Percentiles rank a stretch among this genome's conserved stretches.
These are phyloP conservation scores for Diplodus puntazzo DNA, from an alignment of 2,797 vertebrate species.

Conservation along the genomic window DNA sequence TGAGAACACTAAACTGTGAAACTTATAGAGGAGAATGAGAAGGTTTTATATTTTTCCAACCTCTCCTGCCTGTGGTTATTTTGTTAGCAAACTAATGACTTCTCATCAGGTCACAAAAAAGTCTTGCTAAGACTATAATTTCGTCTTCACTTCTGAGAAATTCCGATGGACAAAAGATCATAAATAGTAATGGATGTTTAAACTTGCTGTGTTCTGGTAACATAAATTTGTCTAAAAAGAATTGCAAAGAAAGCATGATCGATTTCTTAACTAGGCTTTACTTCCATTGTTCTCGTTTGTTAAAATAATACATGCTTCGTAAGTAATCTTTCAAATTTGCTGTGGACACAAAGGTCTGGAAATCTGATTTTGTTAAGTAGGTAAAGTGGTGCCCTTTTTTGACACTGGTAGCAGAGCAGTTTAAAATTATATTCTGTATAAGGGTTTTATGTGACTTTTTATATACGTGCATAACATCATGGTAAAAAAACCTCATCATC, in stretches of 20 bases:
- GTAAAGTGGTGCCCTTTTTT: too few relatives aligned
- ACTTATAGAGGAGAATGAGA: conserved; percentile 9
- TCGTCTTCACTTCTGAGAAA: not conserved
- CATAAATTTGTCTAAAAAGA: not conserved
- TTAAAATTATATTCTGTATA: conserved; percentile 4
- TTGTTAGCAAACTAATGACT: not conserved
- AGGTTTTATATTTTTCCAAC: conserved; percentile 21
- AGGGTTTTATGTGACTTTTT: not conserved
- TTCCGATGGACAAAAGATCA: not conserved
- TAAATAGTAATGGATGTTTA: not conserved
- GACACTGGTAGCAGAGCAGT: too few relatives aligned
- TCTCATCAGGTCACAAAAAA: not conserved
- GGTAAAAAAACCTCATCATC: not conserved
- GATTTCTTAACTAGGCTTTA: too few relatives aligned
- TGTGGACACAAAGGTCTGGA: not conserved
- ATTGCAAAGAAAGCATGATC: not conserved
- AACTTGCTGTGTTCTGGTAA: not conserved
- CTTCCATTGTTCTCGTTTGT: not conserved
- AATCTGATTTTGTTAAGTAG: too few relatives aligned
- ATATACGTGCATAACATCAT: conserved; percentile 4
- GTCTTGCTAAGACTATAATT: not conserved
- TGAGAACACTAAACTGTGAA: conserved; percentile 53
- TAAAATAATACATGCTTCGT: not conserved
- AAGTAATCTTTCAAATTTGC: not conserved
- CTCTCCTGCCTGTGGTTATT: conserved; percentile 14